Conservation (phyloP, 2,888 invertebrate species). For the Drosophila picticornis region DNA sequence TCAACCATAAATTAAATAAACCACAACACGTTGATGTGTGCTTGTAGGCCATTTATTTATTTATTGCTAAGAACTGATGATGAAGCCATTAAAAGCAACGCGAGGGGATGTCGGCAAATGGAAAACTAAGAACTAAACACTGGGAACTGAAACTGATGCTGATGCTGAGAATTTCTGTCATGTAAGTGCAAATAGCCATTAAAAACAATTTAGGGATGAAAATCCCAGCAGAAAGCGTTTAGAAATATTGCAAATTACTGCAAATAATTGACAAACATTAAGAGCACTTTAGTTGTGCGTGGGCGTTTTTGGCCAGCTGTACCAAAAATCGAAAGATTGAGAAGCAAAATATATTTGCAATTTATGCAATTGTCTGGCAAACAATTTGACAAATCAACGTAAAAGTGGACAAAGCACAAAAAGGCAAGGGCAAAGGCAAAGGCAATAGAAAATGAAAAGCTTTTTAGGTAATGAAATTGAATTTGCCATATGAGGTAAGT, state of each 20-base stretch:
- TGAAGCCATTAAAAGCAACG: constrained; percentile 65
- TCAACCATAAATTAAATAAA: constrained; percentile 64
- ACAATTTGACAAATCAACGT: constrained; percentile 52
- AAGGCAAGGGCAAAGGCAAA: constrained; percentile 26
- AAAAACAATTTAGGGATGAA: constrained; percentile 72
- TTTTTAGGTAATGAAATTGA: constrained; percentile 79
- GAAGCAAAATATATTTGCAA: constrained; percentile 20
- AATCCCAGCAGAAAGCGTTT: constrained; percentile 60
- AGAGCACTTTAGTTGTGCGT: constrained; percentile 43
- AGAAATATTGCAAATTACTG: constrained; percentile 81
- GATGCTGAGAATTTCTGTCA: constrained; percentile 15
- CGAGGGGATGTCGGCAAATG: constrained; percentile 1
- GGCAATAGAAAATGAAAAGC: constrained; percentile 48
- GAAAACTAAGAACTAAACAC: constrained; percentile 1
- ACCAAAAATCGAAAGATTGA: constrained; percentile 37
- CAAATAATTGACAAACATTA: constrained; percentile 79
- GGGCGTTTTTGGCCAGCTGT: constrained; percentile 34
- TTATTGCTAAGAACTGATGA: constrained; percentile 57
- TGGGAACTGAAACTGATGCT: constrained; percentile 22
- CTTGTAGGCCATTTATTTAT: constrained; percentile 69
- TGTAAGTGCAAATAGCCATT: constrained; percentile 80
- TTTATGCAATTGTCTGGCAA: constrained; percentile 57
- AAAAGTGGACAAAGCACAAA: constrained; percentile 30
- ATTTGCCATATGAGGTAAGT: constrained; percentile 44
- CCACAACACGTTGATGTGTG: constrained; percentile 33